These are phyloP conservation scores for Protobothrops mucrosquamatus DNA, from an alignment of 2,113 vertebrate genomes.

Conservation along the genomic window DNA sequence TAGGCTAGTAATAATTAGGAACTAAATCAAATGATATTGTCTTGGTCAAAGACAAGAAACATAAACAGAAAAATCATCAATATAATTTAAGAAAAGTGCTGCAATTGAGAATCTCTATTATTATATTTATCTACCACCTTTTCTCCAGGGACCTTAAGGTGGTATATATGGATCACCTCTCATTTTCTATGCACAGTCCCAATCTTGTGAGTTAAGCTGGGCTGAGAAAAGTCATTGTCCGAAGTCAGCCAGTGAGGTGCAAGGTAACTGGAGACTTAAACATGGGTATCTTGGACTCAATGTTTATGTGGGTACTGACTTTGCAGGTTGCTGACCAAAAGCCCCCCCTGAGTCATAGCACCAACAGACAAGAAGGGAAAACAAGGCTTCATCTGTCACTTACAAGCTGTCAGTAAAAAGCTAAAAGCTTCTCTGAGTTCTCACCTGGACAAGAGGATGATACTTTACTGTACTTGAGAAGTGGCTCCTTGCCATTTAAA, in stretches of 20 bases:
- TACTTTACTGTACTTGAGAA: not conserved
- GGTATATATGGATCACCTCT: not conserved
- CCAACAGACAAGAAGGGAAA: not conserved
- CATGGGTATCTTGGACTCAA: not conserved
- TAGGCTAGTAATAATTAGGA: not conserved
- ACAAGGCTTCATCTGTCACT: not conserved
- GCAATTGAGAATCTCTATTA: not conserved
- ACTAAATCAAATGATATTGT: not conserved
- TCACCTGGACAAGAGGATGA: not conserved
- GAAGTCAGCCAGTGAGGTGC: not conserved
- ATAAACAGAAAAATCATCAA: not conserved
- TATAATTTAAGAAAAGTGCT: not conserved
- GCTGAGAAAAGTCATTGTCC: not conserved
- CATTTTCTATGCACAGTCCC: not conserved
- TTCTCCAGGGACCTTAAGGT: not conserved
- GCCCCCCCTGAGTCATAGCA: not conserved
- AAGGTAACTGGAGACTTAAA: not conserved
- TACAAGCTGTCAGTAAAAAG: not conserved
- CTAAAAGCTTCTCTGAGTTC: not conserved
- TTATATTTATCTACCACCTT: not conserved
- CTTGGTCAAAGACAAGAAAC: not conserved
- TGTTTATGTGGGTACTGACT: rapidly evolving
- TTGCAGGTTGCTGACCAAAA: slow-evolving; percentile 1
- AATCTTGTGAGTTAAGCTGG: not conserved
- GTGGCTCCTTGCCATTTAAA: not conserved